These are phyloP conservation scores for Tragelaphus imberbis DNA, from an alignment of 2,113 vertebrate species.

Conservation along the genomic window DNA sequence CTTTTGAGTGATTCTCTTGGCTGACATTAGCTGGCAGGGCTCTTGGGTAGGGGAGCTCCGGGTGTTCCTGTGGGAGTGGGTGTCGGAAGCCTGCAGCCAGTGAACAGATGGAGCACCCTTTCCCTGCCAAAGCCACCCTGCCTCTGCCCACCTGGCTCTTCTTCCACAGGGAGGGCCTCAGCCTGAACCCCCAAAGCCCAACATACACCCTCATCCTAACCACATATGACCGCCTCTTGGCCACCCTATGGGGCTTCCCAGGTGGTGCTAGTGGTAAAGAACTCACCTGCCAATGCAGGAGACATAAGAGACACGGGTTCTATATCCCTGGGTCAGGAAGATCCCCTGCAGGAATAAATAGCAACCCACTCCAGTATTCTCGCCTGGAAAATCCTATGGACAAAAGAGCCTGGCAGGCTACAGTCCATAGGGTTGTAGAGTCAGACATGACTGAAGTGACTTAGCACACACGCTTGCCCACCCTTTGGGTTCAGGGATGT, in stretches of 20 bases:
- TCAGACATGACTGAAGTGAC: neutral
- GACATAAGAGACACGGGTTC: neutral
- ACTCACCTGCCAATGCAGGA: neutral
- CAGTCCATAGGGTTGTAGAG: neutral
- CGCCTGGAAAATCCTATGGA: neutral
- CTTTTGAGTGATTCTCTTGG: neutral
- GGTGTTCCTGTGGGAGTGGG: neutral
- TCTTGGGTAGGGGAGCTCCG: neutral
- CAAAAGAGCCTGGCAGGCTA: neutral
- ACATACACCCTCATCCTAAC: neutral
- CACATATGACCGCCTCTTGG: neutral
- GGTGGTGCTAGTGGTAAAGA: neutral
- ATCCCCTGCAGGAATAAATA: neutral
- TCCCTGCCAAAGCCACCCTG: rapidly evolving
- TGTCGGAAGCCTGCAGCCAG: neutral
- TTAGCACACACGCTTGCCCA: neutral
- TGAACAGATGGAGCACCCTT: neutral
- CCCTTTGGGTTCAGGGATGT: neutral
- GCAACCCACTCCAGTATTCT: neutral
- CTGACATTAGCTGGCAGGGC: neutral
- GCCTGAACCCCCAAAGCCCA: neutral
- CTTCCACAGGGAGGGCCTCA: neutral
- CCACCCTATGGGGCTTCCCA: neutral
- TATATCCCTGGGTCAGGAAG: neutral
- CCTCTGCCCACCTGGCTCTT: no score